These are phyloP conservation scores for Aurelia coerulea DNA, from an alignment of 30 jellyfish, hydroid and myxozoan genomes.

Conservation along the genomic window DNA sequence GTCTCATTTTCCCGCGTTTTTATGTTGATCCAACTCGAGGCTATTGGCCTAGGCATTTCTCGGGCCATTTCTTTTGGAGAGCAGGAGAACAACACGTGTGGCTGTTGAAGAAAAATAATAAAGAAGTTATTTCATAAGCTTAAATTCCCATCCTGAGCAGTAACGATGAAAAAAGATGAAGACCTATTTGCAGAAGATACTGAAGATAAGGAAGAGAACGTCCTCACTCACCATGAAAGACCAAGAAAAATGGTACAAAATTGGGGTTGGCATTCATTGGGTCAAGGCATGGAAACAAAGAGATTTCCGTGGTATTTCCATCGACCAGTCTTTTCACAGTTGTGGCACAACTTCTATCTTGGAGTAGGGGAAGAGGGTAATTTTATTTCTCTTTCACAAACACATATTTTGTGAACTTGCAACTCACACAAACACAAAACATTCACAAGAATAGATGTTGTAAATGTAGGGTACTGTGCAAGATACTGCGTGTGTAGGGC, in stretches of 20 bases:
- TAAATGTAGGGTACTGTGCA: too few relatives aligned
- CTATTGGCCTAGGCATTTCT: too few relatives aligned
- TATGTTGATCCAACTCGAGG: too few relatives aligned
- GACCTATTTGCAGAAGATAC: not conserved
- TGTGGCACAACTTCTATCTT: constrained; percentile 49
- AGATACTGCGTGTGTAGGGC: too few relatives aligned
- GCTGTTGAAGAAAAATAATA: not conserved
- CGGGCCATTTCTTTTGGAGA: too few relatives aligned
- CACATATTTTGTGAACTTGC: not conserved
- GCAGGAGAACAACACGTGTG: too few relatives aligned
- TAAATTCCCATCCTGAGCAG: not conserved
- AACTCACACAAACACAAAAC: not conserved
- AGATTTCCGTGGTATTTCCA: constrained; percentile 51
- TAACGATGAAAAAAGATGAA: not conserved
- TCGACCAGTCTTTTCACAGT: constrained; percentile 45
- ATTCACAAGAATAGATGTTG: not conserved
- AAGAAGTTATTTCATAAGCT: not conserved
- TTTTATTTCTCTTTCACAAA: not conserved
- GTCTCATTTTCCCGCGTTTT: too few relatives aligned
- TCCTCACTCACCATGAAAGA: constrained; percentile 11
- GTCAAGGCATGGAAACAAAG: constrained; percentile 41
- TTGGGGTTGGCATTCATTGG: constrained; percentile 27
- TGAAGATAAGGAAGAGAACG: not conserved
- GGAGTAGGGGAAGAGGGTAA: constrained; percentile 57
- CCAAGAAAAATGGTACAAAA: constrained; percentile 43